phyloP scores from a whole-genome alignment of 1,140 invertebrate genomes.

The Neuroterus valhalla region DNA sequence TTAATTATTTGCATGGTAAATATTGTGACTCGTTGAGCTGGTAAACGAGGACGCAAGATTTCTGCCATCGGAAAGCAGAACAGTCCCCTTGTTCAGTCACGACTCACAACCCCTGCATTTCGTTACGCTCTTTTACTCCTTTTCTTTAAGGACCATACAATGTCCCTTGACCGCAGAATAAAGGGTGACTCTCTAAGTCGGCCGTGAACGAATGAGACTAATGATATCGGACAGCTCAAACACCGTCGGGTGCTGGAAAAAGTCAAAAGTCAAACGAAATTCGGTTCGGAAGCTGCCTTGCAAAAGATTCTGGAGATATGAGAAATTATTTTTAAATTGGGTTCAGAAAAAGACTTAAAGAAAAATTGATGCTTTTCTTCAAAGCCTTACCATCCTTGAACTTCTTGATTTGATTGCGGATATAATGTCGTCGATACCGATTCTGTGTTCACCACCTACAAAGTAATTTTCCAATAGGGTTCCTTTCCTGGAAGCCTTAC shows the following conservation, averaged over 20 bases:
- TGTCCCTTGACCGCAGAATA: slow-evolving; percentile 58
- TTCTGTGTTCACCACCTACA: no score
- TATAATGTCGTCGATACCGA: no score
- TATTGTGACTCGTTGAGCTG: slow-evolving; percentile 55
- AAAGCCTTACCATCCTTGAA: no score
- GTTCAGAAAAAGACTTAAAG: no score
- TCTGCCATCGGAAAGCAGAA: slow-evolving; percentile 1
- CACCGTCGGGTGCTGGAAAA: slow-evolving; percentile 14
- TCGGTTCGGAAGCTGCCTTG: no score
- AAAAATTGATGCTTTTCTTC: no score
- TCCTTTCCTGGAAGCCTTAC: no score
- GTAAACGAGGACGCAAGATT: slow-evolving; percentile 30
- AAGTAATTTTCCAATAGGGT: no score
- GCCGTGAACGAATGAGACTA: slow-evolving; percentile 57
- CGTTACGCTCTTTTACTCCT: slow-evolving; percentile 59
- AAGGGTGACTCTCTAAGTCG: slow-evolving; percentile 57
- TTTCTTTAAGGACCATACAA: slow-evolving; percentile 55
- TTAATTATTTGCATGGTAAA: slow-evolving; percentile 59
- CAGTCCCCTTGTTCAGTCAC: slow-evolving; percentile 43
- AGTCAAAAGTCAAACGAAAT: slow-evolving; percentile 9
- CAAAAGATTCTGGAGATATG: no score
- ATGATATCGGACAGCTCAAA: slow-evolving; percentile 51
- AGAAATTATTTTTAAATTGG: no score
- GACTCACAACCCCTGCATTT: slow-evolving; percentile 54
- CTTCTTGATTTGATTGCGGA: no score